Conservation (phyloP, 2,888 invertebrate genomes). For the Clunio marinus region DNA sequence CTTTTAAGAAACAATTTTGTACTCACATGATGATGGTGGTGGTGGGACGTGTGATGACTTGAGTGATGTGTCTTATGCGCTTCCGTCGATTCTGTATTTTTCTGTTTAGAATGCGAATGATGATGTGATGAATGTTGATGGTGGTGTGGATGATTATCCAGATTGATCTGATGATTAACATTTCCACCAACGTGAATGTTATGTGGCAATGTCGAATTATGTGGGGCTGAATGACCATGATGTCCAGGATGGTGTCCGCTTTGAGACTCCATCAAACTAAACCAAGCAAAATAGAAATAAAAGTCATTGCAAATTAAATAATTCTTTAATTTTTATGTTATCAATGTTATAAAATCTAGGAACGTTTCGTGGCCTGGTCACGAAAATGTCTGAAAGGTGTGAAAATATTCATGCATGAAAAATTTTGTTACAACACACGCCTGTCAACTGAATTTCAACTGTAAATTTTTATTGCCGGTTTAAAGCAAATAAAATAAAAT, state of each 20-base stretch:
- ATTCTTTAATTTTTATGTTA: too few species aligned
- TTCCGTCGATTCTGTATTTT: background rate
- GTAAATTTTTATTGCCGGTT: too few species aligned
- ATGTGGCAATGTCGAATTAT: constrained; percentile 18
- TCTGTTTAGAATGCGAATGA: constrained; percentile 8
- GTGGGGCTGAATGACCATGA: constrained; percentile 25
- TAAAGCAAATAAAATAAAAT: too few species aligned
- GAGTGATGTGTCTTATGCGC: constrained; percentile 6
- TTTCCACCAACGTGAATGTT: constrained; percentile 17
- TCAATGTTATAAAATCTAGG: too few species aligned
- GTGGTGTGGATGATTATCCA: constrained; percentile 16
- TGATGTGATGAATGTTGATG: constrained; percentile 20
- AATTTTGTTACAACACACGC: too few species aligned
- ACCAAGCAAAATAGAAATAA: too few species aligned
- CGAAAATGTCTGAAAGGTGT: too few species aligned
- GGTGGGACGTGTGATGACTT: constrained; percentile 1
- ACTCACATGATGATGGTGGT: constrained; percentile 36
- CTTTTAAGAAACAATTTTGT: too few species aligned
- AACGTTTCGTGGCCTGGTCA: too few species aligned
- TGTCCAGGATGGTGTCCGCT: constrained; percentile 32
- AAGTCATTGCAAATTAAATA: too few species aligned
- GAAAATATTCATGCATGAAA: too few species aligned
- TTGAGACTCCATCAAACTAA: constrained; percentile 31
- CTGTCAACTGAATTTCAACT: too few species aligned
- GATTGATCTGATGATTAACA: constrained; percentile 16